A percentile compares a stretch with the other conserved stretches of the same genome.
Evolutionary conservation across 2,113 vertebrate species (phyloP).

Genomic region (Leiothrix lutea): DNA sequence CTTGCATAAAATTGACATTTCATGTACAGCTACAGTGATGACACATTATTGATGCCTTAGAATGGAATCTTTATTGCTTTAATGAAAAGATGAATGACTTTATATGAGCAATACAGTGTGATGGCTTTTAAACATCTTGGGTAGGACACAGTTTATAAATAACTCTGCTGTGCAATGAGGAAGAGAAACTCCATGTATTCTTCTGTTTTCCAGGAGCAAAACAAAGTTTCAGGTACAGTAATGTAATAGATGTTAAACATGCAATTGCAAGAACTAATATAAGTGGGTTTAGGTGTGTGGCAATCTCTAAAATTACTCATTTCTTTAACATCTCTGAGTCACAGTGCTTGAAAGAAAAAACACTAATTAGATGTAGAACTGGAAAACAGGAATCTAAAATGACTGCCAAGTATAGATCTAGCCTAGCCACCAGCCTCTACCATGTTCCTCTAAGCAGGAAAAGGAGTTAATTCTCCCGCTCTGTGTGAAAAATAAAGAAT

Average conservation of each 20-base stretch:
- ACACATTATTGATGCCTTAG: background rate
- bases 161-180: background rate
- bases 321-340: background rate
- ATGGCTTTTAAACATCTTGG: background rate
- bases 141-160: background rate
- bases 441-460: background rate
- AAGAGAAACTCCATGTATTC: rapidly evolving
- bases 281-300: background rate
- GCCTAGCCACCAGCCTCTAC: background rate
- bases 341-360: background rate
- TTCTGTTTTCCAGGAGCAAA: background rate
- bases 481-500: background rate
- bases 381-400: background rate
- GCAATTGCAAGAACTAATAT: background rate
- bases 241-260: background rate
- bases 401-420: background rate
- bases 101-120: background rate
- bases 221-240: background rate
- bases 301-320: background rate
- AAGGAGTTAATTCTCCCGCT: background rate
- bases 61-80: background rate
- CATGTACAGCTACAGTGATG: background rate
- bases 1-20: background rate
- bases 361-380: background rate
- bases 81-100: background rate